Evolutionary conservation across 2,888 invertebrate genomes (phyloP).

Genomic region (Polydrusus pterygomalis): DNA sequence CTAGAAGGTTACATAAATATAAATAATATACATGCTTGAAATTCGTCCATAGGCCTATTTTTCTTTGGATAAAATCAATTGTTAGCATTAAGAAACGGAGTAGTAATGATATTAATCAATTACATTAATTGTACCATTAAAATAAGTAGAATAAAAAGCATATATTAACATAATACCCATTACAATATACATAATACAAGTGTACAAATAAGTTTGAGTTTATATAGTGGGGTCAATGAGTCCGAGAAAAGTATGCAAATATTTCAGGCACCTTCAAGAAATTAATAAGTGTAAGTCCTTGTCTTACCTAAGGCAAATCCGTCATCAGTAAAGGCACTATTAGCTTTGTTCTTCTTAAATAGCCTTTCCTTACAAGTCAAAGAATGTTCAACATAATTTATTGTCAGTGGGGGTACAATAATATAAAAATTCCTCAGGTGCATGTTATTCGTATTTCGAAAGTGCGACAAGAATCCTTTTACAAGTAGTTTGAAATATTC

Average conservation of each 20-base stretch:
- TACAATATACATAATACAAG: no score
- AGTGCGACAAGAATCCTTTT: slow-evolving; percentile 93
- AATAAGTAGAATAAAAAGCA: no score
- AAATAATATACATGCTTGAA: not conserved
- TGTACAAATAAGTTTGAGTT: no score
- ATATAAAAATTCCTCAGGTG: slow-evolving; percentile 95
- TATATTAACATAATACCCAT: no score
- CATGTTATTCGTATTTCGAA: slow-evolving; percentile 88
- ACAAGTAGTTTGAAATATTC: slow-evolving; percentile 89
- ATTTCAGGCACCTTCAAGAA: no score
- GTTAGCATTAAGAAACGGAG: no score
- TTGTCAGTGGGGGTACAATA: slow-evolving; percentile 93
- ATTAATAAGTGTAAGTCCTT: no score
- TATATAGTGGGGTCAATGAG: no score
- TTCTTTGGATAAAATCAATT: no score
- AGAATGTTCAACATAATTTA: slow-evolving; percentile 96
- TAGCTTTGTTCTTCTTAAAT: slow-evolving; percentile 90
- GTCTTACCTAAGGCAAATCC: slow-evolving; percentile 95
- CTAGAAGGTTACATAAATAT: slow-evolving; percentile 67
- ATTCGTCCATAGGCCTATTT: slow-evolving; percentile 14
- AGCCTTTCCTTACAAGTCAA: slow-evolving; percentile 94
- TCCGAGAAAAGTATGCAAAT: no score
- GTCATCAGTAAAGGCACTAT: slow-evolving; percentile 96
- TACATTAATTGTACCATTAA: no score
- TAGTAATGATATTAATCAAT: no score